Evolutionary conservation across 2,888 invertebrate genomes (phyloP), one percentile per base, ranked within the genome.

Genomic region (Salticus scenicus): DNA sequence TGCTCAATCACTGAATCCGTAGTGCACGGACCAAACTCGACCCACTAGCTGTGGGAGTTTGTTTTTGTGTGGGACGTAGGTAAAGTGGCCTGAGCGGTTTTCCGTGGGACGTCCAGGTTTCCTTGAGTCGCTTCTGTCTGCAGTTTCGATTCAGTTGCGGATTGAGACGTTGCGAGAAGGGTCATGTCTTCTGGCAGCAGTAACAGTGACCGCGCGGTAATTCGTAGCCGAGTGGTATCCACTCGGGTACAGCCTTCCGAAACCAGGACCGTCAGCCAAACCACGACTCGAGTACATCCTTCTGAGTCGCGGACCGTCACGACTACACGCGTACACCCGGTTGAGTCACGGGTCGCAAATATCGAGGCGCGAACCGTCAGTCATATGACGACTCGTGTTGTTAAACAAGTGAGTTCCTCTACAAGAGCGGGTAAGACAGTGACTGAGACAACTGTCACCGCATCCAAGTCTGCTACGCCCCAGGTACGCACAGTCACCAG

Each of bases 401-500:
- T 84, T 28, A 77, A 78, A 42, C 77, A 84, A 33, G 42, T 84
- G 28, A 82, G 72, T 27, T 57, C 79, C 10, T 57, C 74, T 24
- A 47, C 80, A 17, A 37, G 33, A 5, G 33, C 37, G 28, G 82
- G 71, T 31, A 84, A 84, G 66, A 84, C 84, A n/a, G 71, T 85
- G 20, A 85, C 85, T 37, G 79, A 85, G 63, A 85, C 85, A 2
- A 75, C 77, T 1, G 85, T 85, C 31, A 85, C 85, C 2, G 78
- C 85, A 0, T 84, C 84, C 31, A 79, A 77, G 12, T 64, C 57
- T 20, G 10, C 30, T 42, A 30, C 84, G 12, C 79, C 85, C 0
- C 73, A 86, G 4, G 79, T 86, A 28, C 75, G 85, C 14, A 86
- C 85, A 24, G 85, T 86, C n/a, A 86, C 85, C 42, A 67, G 73